Base-by-base conservation (phyloP, 2,888 invertebrate genomes). In the Pherbina coryleti region DNA sequence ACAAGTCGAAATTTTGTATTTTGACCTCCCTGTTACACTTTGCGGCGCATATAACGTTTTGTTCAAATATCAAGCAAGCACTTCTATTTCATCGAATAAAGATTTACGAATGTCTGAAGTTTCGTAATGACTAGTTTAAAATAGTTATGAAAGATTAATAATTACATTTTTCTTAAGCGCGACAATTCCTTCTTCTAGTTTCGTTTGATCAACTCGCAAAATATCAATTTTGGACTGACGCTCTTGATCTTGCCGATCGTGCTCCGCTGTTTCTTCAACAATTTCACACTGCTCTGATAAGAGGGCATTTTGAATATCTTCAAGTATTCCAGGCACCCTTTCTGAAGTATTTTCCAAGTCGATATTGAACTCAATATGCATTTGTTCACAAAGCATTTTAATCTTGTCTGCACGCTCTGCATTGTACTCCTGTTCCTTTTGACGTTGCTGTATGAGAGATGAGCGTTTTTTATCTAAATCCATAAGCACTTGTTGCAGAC, bases 151-250 rank as follows among this genome's bases (percentile, higher is more conserved):
- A 44, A 14, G 3, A 44, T 44, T 44, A 11, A 44, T 11, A 44
- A 25, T 66, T 55, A 83, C 82, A 71, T 88, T 88, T 34, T 86
- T 86, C 76, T 92, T 91, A 85, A 94, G 94, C 22, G 92, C 90
- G 3, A 90, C 88, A 76, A 94, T 92, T 84, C 93, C 93, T 85
- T 94, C 94, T 84, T 94, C 93, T 53, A 93, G 91, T 79, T 92
- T 92, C 0, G 93, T 92, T 86, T 92, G 89, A 53, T 91, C 89
- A 31, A 91, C 91, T 64, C 93, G 90, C 57, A 89, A 83, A 34
- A 86, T 84, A 87, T 94, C 93, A 57, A 94, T 91, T 81, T 90
- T 86, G 17, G 86, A 85, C 85, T 94, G 93, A 11, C 93, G 87
- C 44, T 90, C 84, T 25, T 90, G 91, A 81, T 90, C 86, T 1